Evolutionary conservation across 2,888 invertebrate genomes (phyloP).

Genomic region (Helicoverpa assulta): DNA sequence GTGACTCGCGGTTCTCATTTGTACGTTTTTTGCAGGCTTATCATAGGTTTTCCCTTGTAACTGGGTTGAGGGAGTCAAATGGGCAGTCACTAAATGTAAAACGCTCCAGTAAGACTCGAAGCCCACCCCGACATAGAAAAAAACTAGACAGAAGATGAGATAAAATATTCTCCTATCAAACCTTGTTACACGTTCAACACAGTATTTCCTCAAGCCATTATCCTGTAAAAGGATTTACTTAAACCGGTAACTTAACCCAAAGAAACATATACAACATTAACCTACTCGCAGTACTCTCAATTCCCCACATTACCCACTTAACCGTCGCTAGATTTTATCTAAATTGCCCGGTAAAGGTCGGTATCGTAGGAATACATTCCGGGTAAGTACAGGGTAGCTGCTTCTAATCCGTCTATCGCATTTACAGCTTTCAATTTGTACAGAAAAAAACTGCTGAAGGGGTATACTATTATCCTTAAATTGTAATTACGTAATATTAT

Average conservation of each 20-base stretch:
- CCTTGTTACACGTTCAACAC: no score
- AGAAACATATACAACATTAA: not conserved
- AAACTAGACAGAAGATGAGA: no score
- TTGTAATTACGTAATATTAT: no score
- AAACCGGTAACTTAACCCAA: not conserved
- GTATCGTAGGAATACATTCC: slow-evolving; percentile 2
- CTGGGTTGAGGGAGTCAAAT: no score
- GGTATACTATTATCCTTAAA: not conserved
- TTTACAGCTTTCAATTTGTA: slow-evolving; percentile 25
- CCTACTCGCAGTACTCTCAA: not conserved
- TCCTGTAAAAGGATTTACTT: not conserved
- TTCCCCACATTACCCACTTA: not conserved
- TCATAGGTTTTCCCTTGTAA: no score
- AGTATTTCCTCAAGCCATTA: not conserved
- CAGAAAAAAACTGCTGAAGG: no score
- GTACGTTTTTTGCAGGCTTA: no score
- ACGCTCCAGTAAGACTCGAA: no score
- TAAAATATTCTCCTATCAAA: no score
- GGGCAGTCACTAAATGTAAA: no score
- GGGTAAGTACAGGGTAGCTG: slow-evolving; percentile 17
- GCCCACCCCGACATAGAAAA: no score
- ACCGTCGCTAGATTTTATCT: slow-evolving; percentile 17
- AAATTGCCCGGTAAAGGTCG: slow-evolving; percentile 15
- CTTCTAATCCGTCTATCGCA: slow-evolving; percentile 29
- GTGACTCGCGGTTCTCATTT: no score